Evolutionary conservation across 2,113 vertebrate genomes (phyloP), one percentile per base, ranked within the genome.

Genomic region (Pseudopipra pipra): DNA sequence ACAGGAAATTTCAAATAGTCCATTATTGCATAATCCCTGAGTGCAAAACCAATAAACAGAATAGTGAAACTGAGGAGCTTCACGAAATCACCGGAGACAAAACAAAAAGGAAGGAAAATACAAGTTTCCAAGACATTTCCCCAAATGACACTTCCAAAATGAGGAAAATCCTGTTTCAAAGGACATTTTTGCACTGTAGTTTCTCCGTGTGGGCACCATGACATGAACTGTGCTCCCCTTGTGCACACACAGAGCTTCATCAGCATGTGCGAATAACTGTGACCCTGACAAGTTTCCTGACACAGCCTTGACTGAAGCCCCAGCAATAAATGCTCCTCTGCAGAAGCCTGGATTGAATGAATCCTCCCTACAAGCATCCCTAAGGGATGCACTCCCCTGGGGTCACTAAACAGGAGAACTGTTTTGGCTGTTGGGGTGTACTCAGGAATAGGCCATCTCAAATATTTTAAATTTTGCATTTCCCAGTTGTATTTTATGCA

Each of bases 201-300:
- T 56, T 41, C 33, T 78, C 27, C n/a, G 0, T 6, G 18, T 18
- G 46, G 12, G 12, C 39, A 35, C 0, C 1, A 52, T 16, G 37
- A n/a, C 24, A 14, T 11, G 52, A 23, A 21, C 41, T 7, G 15
- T 35, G 75, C 49, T 23, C n/a, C 19, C 35, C 2, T 1, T 10
- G 9, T 24, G 10, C 4, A 2, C 28, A 13, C 31, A 13, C 16
- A 12, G 23, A 31, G 5, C 41, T 41, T 20, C 4, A 1, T 35
- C 46, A 78, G 37, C 33, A 13, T 10, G 0, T 7, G 27, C 9
- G 41, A 73, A 28, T 27, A 27, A 12, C 5, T 35, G 18, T 62
- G 72, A 68, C 10, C 12, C 41, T 0, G 0, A 24, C 37, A 37
- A 37, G 18, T n/a, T 67, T 16, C 55, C 54, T 46, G 14, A 28